These are phyloP conservation scores for Eupeodes corollae DNA, from an alignment of 1,140 invertebrate genomes.

Conservation along the genomic window DNA sequence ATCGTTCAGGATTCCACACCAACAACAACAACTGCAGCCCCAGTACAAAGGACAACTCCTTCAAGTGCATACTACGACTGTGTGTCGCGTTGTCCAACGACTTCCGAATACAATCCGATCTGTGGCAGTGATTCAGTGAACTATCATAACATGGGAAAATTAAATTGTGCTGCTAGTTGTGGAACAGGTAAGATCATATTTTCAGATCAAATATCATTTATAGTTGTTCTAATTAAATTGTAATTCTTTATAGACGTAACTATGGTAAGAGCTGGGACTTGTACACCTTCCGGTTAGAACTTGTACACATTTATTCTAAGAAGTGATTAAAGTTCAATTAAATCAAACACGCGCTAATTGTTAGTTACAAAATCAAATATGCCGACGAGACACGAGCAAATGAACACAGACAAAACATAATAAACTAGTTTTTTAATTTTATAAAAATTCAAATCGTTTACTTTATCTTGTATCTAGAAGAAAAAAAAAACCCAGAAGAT, in stretches of 20 bases:
- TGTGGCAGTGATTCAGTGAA: constrained; percentile 53
- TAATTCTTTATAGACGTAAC: not conserved
- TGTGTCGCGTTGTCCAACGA: constrained; percentile 37
- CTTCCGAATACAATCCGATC: constrained; percentile 55
- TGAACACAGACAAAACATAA: too few species aligned
- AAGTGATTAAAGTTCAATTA: too few species aligned
- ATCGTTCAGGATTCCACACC: not conserved
- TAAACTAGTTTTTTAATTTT: too few species aligned
- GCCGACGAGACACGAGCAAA: too few species aligned
- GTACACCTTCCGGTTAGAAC: too few species aligned
- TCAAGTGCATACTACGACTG: constrained; percentile 14
- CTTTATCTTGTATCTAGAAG: too few species aligned
- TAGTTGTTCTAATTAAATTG: not conserved
- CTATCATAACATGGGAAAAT: constrained; percentile 47
- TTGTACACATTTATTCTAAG: too few species aligned
- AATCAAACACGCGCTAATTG: too few species aligned
- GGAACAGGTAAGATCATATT: constrained; percentile 40
- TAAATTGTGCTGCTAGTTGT: constrained; percentile 47
- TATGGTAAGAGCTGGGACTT: not conserved
- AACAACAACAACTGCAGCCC: not conserved
- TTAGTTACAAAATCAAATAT: too few species aligned
- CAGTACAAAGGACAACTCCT: constrained; percentile 7
- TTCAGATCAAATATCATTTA: not conserved
- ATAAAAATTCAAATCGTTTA: too few species aligned
- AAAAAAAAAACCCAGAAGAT: too few species aligned